These are phyloP conservation scores for Momotus momota DNA, from an alignment of 2,797 vertebrate genomes.

Conservation along the genomic window DNA sequence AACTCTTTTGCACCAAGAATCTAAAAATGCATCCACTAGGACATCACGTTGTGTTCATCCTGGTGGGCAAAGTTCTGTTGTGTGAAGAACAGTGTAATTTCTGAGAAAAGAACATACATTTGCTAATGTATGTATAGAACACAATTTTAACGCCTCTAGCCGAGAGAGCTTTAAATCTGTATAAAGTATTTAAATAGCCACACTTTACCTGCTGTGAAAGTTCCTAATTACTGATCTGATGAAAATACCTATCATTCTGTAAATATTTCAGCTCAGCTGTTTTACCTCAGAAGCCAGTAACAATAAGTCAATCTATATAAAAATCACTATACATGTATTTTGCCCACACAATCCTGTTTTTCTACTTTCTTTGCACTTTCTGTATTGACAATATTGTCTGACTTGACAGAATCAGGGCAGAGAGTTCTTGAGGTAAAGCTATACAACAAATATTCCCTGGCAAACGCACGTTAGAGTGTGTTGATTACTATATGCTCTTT, in stretches of 20 bases:
- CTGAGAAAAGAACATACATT: background rate
- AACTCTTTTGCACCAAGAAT: background rate
- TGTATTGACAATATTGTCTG: background rate
- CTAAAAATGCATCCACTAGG: background rate
- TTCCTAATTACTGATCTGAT: background rate
- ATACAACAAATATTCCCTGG: background rate
- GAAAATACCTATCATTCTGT: background rate
- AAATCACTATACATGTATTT: background rate
- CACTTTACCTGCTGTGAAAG: background rate
- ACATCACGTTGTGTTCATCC: background rate
- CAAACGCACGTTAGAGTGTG: background rate
- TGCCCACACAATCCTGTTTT: background rate
- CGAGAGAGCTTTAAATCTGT: background rate
- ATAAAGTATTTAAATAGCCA: background rate
- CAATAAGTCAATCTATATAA: background rate
- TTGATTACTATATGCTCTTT: background rate
- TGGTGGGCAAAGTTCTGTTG: background rate
- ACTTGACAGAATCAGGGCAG: constrained; percentile 16
- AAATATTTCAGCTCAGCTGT: background rate
- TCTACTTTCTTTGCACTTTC: background rate
- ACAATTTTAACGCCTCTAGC: background rate
- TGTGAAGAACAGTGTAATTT: background rate
- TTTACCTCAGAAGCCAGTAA: background rate
- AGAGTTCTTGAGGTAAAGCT: background rate
- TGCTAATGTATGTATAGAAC: background rate